These are phyloP conservation scores for Oscheius sp. DNA, from an alignment of 1,140 invertebrate species.

Conservation along the genomic window DNA sequence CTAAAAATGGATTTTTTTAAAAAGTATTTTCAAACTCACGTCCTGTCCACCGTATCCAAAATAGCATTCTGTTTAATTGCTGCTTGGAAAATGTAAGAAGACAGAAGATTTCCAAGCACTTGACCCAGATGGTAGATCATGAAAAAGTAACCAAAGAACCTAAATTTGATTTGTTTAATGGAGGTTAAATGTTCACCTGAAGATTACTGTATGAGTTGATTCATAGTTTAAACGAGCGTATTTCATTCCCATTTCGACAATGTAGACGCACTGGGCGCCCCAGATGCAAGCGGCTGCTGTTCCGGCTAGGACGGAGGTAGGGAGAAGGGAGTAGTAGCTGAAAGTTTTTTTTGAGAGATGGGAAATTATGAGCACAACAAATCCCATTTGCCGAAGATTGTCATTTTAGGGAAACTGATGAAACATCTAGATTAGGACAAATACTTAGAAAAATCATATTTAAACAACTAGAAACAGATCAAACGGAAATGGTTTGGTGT, in stretches of 20 bases:
- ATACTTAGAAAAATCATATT: no score
- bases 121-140: slow-evolving; percentile 91
- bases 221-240: slow-evolving; percentile 65
- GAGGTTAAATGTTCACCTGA: slow-evolving; percentile 64
- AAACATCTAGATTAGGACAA: no score
- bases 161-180: slow-evolving; percentile 13
- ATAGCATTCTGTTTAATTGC: slow-evolving; percentile 21
- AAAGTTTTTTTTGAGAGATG: slow-evolving; percentile 25
- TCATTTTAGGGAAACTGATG: no score
- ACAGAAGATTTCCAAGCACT: slow-evolving; percentile 91
- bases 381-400: neutral
- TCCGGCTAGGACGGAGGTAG: slow-evolving; percentile 78
- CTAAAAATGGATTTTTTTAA: slow-evolving; percentile 26
- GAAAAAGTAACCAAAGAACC: slow-evolving; percentile 96
- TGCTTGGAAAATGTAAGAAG: slow-evolving; percentile 76
- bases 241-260: slow-evolving; percentile 85
- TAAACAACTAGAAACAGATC: no score
- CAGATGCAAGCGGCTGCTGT: slow-evolving; percentile 90
- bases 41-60: slow-evolving; percentile 49
- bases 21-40: slow-evolving; percentile 19
- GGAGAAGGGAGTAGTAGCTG: slow-evolving; percentile 77
- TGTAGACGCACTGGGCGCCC: slow-evolving; percentile 90
- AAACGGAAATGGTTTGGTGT: no score
- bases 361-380: neutral
- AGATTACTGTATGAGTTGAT: slow-evolving; percentile 81